Evolutionary conservation across 2,888 invertebrate genomes (phyloP), one percentile per base, ranked within the genome.

Genomic region (Tolmerus cingulatus): DNA sequence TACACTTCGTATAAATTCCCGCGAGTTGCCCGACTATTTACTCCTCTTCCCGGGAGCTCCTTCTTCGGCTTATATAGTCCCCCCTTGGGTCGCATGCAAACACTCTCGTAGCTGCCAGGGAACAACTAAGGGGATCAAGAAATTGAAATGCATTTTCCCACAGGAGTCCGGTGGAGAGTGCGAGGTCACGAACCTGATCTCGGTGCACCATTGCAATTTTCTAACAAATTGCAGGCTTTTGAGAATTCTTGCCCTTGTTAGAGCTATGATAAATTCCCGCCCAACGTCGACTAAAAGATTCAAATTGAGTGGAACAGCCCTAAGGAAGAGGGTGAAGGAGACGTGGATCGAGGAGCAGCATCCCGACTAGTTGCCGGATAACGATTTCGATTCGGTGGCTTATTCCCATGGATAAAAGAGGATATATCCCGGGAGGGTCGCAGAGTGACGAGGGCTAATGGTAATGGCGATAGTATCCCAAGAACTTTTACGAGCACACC

Each of bases 151-250:
- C 78, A 40, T 78, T 78, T n/a, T 78, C 43, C 43, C 40, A 23
- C 37, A 78, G 78, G 40, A 78, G 37, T 66, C 66, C 66, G 5
- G 66, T 14, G 12, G 78, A 78, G 14, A 40, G 40, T 19, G 37
- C 14, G 78, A 40, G 78, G 78, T 78, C 78, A 43, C 43, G 43
- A 78, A 78, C 78, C 43, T 78, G 78, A 37, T 78, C 40, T 78
- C 43, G 43, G 78, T 78, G 78, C 78, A 43, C 78, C 43, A 78
- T 51, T 78, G 78, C 19, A 78, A 76, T 78, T 78, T 78, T 37
- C 78, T 78, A 78, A 78, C 78, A 78, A 78, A 78, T 78, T 78
- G 78, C 78, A 78, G 37, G 37, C 78, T 78, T 78, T 78, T 78
- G 78, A 78, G 78, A 78, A 78, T 78, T 78, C 78, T 43, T 78